Conservation (phyloP, 2,888 invertebrate genomes). For the Dorcus hopei region DNA sequence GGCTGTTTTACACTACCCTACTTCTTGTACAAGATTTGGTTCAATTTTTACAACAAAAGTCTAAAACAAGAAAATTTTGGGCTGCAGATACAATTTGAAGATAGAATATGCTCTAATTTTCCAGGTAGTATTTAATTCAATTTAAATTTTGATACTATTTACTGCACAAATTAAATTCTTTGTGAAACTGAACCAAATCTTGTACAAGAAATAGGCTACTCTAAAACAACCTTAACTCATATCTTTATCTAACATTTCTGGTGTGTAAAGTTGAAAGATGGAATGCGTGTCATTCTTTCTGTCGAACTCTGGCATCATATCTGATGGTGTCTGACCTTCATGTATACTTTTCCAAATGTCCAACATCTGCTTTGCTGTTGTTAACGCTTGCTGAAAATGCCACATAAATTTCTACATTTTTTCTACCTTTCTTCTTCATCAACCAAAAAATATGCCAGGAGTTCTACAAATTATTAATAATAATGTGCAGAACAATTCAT, state of each 20-base stretch:
- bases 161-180: no score
- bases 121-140: no score
- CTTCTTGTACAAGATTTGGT: no score
- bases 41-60: no score
- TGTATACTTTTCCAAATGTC: conserved; percentile 79
- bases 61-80: no score
- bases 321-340: conserved; percentile 62
- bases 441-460: conserved; percentile 76
- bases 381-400: conserved; percentile 63
- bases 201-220: no score
- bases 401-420: conserved; percentile 52
- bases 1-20: no score
- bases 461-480: conserved; percentile 55
- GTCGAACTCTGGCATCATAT: conserved; percentile 61
- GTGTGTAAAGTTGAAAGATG: conserved; percentile 70
- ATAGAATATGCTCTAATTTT: no score
- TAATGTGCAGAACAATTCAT: not conserved
- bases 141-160: no score
- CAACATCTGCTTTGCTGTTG: conserved; percentile 86
- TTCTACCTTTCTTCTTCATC: conserved; percentile 88
- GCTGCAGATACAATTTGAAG: no score
- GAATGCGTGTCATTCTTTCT: conserved; percentile 75
- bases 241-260: conserved; percentile 77
- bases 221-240: conserved; percentile 59
- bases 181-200: no score